phyloP scores from a whole-genome alignment of 2,888 invertebrate species.

The Stictocephala bisonia region DNA sequence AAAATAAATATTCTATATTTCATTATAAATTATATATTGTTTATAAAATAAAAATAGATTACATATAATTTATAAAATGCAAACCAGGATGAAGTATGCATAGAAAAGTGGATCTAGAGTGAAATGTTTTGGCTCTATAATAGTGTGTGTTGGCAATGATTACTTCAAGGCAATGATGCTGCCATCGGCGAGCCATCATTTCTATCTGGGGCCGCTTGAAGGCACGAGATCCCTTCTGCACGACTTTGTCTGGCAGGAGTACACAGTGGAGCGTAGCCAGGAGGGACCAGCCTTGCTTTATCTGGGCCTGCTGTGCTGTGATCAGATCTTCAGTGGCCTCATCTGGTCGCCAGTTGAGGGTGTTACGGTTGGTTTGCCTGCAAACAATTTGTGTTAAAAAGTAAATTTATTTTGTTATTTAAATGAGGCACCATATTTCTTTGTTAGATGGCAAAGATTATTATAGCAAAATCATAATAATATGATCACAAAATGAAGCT shows the following conservation, averaged over 20 bases:
- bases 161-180: slow-evolving; percentile 97
- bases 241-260: slow-evolving; percentile 91
- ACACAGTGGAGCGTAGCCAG: slow-evolving; percentile 97
- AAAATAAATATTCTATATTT: background rate
- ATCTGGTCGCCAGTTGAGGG: slow-evolving; percentile 61
- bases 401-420: no score
- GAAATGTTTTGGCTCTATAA: no score
- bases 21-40: background rate
- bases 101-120: no score
- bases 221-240: slow-evolving; percentile 74
- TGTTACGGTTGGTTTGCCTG: slow-evolving; percentile 60
- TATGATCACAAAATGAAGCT: no score
- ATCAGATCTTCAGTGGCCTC: slow-evolving; percentile 87
- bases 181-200: slow-evolving; percentile 97
- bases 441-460: no score
- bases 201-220: slow-evolving; percentile 98
- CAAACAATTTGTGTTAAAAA: no score
- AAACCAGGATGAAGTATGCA: no score
- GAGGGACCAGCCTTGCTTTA: slow-evolving; percentile 97
- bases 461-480: no score
- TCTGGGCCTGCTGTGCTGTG: slow-evolving; percentile 89
- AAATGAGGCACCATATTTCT: no score
- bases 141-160: no score
- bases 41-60: background rate
- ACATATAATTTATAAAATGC: no score